These are phyloP conservation scores for Bombus superbus DNA, from an alignment of 1,140 invertebrate genomes.

Conservation along the genomic window DNA sequence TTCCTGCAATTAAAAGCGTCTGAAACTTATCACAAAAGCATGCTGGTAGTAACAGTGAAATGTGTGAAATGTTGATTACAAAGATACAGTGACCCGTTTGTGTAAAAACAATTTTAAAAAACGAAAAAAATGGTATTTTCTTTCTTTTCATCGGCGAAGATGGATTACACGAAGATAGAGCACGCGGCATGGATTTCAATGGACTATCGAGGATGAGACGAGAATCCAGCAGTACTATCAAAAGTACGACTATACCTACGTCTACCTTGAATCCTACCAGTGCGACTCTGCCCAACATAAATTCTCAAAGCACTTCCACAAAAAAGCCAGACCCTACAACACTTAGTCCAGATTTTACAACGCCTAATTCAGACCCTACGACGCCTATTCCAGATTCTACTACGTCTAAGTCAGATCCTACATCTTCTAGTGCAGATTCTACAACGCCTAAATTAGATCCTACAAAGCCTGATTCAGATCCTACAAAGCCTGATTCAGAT, in stretches of 20 bases:
- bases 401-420: background rate
- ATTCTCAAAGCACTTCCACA: background rate
- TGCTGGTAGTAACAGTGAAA: constrained; percentile 35
- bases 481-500: too few relatives aligned
- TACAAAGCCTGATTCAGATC: too few relatives aligned
- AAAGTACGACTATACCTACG: constrained; percentile 5
- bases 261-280: constrained; percentile 20
- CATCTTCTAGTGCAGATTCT: background rate
- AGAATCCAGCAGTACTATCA: background rate
- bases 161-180: constrained; percentile 29
- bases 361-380: background rate
- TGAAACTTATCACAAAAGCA: background rate
- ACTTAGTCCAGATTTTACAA: too few relatives aligned
- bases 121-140: constrained; percentile 45
- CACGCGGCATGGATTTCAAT: background rate
- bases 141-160: constrained; percentile 56
- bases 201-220: constrained; percentile 44
- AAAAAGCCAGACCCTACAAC: background rate
- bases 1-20: background rate
- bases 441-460: background rate
- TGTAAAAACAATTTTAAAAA: background rate
- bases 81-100: background rate
- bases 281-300: background rate
- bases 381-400: background rate
- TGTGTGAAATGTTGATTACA: background rate